Evolutionary conservation across 2,888 invertebrate species (phyloP), one percentile per base, ranked within the genome.

Genomic region (Macropis europaea): DNA sequence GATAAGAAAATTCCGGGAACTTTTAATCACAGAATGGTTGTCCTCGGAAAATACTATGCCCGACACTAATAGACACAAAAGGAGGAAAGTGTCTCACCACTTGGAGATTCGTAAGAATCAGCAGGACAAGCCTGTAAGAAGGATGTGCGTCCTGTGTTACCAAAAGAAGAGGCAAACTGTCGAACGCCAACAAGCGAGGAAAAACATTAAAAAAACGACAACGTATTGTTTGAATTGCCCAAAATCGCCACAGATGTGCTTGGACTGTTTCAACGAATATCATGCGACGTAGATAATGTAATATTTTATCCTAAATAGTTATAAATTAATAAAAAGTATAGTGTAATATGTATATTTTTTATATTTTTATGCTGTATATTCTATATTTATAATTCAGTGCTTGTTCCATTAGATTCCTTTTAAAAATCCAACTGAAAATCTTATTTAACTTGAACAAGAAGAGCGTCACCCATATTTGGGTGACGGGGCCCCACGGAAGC

Each of bases 131-230:
- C 66, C 66, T 53, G 53, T 74, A 54, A 62, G 72, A 69, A 73
- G 77, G 56, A 77, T 63, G 71, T 77, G 76, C 63, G 57, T 43
- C 24, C n/a, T 56, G 28, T 77, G 73, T 50, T 76, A 74, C 66
- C 47, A 56, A 15, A 76, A 68, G 53, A 52, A 61, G 32, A 54
- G 74, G 59, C 48, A 71, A 71, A 72, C 36, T 42, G 57, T 32
- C 19, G 74, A 48, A 32, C 68, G 68, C 34, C 48, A 61, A 69
- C 68, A 61, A 47, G 79, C 76, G 17, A 72, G 66, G 64, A 76
- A 76, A 53, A 60, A 56, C 15, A 24, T 69, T 17, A 64, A 69
- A 61, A 70, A 60, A 60, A 64, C 69, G 34, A 66, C 30, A 28
- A 75, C 67, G 11, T 73, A 67, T 63, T 72, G 67, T 70, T 45